Base-by-base conservation (phyloP, 64 coral and sea anemone genomes). In the Exaiptasia diaphana region DNA sequence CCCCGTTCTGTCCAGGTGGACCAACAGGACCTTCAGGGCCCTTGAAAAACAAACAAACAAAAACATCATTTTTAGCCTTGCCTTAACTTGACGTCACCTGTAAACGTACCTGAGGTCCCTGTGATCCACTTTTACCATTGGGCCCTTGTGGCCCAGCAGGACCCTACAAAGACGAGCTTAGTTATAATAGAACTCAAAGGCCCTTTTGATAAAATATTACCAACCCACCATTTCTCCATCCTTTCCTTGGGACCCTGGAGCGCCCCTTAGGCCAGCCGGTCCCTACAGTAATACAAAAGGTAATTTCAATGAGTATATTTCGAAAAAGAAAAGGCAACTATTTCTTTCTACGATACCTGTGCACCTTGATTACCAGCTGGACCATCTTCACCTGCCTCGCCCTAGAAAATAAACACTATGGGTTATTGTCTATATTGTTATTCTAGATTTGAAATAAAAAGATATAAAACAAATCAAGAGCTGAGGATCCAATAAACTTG, bases 1-100 rank as follows among this genome's bases (percentile, higher is more conserved):
- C 38, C 7, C 69, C 69, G 38, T 49, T 73, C 15, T 12, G 15
- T 49, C 69, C 69, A 73, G 38, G 38, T 24, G 69, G 38, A 28
- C 69, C 69, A 45, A 49, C 69, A 17, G 38, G 36, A 38, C 69
- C 69, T 45, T 73, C 69, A 45, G 69, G 69, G 7, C 69, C 69
- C 69, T 73, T 42, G 23, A n/a, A 33, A 37, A 18, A 73, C 38
- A 73, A 12, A 52, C 10, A 52, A 52, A n/a, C 10, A 52, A 52
- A 10, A 52, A 52, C 10, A 52, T 52, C n/a, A n/a, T n/a, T n/a
- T n/a, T n/a, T n/a, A n/a, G n/a, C n/a, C 13, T 5, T 33, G 31
- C 32, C 13, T 62, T 14, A 38, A 9, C 8, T 15, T 24, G 30
- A 65, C 32, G 17, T 65, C 31, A 5, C 32, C 4, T 5, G 15